Conservation (phyloP, 2,797 vertebrate species). For the Diplodus puntazzo region DNA sequence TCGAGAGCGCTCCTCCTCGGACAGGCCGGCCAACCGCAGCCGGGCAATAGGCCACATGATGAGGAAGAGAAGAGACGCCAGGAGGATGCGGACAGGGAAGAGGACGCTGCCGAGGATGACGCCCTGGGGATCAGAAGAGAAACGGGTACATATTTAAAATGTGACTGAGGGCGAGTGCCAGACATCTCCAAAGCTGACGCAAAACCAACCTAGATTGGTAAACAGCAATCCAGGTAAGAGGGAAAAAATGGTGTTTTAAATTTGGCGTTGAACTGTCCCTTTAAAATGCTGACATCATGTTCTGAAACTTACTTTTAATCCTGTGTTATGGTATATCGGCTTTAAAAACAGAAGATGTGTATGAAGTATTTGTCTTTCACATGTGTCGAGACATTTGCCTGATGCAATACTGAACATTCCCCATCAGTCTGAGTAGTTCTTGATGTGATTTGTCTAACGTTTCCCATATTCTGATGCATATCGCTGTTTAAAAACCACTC, state of each 20-base stretch:
- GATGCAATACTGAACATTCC: not conserved
- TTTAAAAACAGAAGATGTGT: not conserved
- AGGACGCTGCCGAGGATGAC: conserved; percentile 85
- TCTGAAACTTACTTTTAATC: no score
- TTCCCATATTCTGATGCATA: not conserved
- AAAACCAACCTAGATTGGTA: no score
- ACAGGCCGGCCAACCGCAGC: conserved; percentile 86
- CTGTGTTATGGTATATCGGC: not conserved
- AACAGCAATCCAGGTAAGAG: no score
- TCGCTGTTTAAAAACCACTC: no score
- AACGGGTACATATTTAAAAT: not conserved
- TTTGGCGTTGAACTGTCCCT: no score
- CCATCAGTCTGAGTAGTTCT: no score
- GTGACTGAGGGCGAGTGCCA: no score
- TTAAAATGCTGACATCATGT: no score
- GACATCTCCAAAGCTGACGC: no score
- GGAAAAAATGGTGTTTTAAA: no score
- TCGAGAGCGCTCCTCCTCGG: conserved; percentile 79
- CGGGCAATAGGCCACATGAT: conserved; percentile 89
- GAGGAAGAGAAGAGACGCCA: conserved; percentile 85
- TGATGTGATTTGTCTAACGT: not conserved
- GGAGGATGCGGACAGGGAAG: conserved; percentile 84
- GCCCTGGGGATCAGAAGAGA: conserved; percentile 61
- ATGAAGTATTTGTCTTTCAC: no score
- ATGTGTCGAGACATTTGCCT: no score